Evolutionary conservation across 1,140 invertebrate species (phyloP).

Genomic region (Drosophila insularis): DNA sequence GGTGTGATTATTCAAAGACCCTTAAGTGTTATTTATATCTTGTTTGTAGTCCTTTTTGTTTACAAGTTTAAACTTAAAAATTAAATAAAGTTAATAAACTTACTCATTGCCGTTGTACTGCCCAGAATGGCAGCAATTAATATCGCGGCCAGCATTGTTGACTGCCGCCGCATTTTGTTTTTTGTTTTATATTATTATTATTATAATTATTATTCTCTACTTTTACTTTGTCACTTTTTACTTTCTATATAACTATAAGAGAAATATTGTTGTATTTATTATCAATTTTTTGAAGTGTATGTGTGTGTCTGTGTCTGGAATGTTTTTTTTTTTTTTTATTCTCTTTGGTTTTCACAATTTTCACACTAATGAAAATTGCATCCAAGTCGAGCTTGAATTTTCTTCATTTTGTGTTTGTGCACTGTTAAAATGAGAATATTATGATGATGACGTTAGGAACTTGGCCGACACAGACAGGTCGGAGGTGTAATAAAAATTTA

Average conservation of each 20-base stretch:
- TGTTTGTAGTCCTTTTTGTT: too few species aligned
- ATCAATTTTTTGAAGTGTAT: slow-evolving; percentile 22
- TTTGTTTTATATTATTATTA: not conserved
- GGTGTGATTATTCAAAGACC: too few species aligned
- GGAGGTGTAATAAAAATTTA: slow-evolving; percentile 38
- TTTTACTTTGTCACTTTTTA: slow-evolving; percentile 32
- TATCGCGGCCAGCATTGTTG: slow-evolving; percentile 79
- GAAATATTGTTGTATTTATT: slow-evolving; percentile 30
- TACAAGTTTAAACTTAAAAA: not conserved
- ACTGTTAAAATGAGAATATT: slow-evolving; percentile 45
- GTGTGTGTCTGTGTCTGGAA: slow-evolving; percentile 37
- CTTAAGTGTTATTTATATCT: too few species aligned
- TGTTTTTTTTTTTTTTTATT: slow-evolving; percentile 31
- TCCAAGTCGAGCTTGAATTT: slow-evolving; percentile 57
- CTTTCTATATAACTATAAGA: slow-evolving; percentile 17
- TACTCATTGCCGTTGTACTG: slow-evolving; percentile 65
- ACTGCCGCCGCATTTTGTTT: slow-evolving; percentile 75
- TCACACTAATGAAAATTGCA: slow-evolving; percentile 72
- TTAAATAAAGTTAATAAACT: slow-evolving; percentile 35
- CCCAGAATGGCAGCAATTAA: slow-evolving; percentile 67
- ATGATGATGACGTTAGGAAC: slow-evolving; percentile 31
- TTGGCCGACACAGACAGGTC: slow-evolving; percentile 33
- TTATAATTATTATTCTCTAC: slow-evolving; percentile 4
- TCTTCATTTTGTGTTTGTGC: slow-evolving; percentile 41
- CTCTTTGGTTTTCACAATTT: slow-evolving; percentile 54